Base-by-base conservation (phyloP, 1,140 invertebrate genomes). In the Macrobrachium nipponense region DNA sequence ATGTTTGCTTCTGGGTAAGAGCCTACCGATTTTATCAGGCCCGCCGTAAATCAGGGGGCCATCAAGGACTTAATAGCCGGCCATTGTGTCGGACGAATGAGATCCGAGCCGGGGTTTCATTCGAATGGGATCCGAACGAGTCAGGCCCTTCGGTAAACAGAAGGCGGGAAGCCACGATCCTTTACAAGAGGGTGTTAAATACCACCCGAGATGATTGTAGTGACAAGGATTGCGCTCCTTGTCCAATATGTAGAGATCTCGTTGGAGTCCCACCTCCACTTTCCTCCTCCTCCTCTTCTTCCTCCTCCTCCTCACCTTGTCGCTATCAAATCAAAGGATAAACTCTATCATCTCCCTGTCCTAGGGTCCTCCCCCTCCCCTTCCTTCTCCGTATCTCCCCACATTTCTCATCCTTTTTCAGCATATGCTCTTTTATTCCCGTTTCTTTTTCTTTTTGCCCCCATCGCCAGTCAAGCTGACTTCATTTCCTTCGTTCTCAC, bases 1-100 rank as follows among this genome's bases (percentile, higher is more conserved):
- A 80, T 80, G 79, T 73, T 82, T 60, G 72, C 72, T 77, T 66
- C 72, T 77, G 60, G 51, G 61, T 78, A 77, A 64, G 73, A 59
- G 61, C 36, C 51, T 84, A 60, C 20, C 17, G 75, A 78, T 78
- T 51, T 77, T 64, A 78, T 84, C 75, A 68, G 75, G 18, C 43
- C 43, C n/a, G 58, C 43, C 18, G 23, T 83, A 75, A 36, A 83
- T 83, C 20, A 83, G n/a, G 27, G 73, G 72, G 8, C 51, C 51
- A 51, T 61, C 23, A 64, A 60, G 75, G 23, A 44, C 58, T 20
- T 83, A 43, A 72, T 82, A 66, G 36, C 18, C 6, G 43, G 36
- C 60, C 62, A 80, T 64, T 80, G 62, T 80, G 78, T 66, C 36
- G 23, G 20, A 70, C 68, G 68, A 70, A 70, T 70, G 68, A 43